These are phyloP conservation scores for Holothuria glaberrima DNA, from an alignment of 35 echinoderm and acorn worm species.

Conservation along the genomic window DNA sequence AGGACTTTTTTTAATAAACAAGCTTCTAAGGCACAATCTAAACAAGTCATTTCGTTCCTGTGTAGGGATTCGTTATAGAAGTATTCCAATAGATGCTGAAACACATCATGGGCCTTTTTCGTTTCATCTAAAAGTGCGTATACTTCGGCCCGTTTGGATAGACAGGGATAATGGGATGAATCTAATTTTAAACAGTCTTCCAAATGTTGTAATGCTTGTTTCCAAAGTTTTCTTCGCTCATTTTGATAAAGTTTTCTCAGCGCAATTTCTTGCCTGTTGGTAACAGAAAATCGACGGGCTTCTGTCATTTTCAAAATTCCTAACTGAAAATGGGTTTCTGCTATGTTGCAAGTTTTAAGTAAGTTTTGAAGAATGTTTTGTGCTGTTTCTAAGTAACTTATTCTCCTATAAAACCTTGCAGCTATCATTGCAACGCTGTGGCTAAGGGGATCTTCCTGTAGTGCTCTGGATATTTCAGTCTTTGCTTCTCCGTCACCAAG, in stretches of 20 bases:
- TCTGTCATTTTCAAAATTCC: not conserved
- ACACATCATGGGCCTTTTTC: not conserved
- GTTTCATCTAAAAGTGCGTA: not conserved
- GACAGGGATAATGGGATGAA: constrained; percentile 3
- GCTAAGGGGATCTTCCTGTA: not conserved
- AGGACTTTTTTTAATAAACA: too few species aligned
- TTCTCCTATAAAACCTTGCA: not conserved
- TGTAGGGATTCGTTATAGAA: constrained; percentile 6
- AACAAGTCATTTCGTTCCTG: not conserved
- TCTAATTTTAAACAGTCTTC: not conserved
- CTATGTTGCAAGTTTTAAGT: not conserved
- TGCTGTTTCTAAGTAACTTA: not conserved
- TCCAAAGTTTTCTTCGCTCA: not conserved
- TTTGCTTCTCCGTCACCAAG: not conserved
- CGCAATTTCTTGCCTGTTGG: not conserved
- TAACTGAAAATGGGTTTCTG: constrained; percentile 11
- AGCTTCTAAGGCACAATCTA: not conserved
- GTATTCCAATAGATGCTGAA: not conserved
- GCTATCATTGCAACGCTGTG: not conserved
- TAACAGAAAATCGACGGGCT: not conserved
- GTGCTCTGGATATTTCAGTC: not conserved
- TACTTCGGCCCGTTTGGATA: not conserved
- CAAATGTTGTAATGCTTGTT: constrained; percentile 4
- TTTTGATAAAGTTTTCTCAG: not conserved
- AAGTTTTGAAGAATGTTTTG: not conserved